Percentiles rank a stretch among this genome's conserved stretches.
These are phyloP conservation scores for Napeogenes inachia DNA, from an alignment of 2,888 invertebrate genomes.

Conservation along the genomic window DNA sequence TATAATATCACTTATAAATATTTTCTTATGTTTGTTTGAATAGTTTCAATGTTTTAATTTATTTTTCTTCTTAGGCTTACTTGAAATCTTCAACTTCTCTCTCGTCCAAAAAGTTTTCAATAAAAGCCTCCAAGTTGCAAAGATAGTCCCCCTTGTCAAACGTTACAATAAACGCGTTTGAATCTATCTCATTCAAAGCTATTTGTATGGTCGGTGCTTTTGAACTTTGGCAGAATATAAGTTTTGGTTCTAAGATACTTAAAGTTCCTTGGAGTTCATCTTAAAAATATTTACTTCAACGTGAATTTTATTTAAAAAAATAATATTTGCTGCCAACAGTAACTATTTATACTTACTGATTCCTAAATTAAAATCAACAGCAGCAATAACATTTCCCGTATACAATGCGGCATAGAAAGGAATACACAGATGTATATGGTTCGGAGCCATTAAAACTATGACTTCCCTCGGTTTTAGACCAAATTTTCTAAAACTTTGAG, in stretches of 20 bases:
- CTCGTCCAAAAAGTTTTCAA: slow-evolving; percentile 37
- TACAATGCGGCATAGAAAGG: slow-evolving; percentile 66
- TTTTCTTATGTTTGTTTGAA: too few relatives aligned
- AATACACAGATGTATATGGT: slow-evolving; percentile 57
- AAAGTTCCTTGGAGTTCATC: slow-evolving; percentile 45
- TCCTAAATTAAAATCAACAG: slow-evolving; percentile 44
- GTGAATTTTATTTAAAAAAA: neutral
- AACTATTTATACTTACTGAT: slow-evolving; percentile 42
- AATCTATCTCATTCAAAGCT: slow-evolving; percentile 41
- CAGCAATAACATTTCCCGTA: slow-evolving; percentile 55
- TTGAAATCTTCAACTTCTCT: slow-evolving; percentile 38
- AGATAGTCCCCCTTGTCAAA: slow-evolving; percentile 47
- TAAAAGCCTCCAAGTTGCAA: slow-evolving; percentile 40
- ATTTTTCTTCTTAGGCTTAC: slow-evolving; percentile 32
- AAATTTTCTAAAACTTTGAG: slow-evolving; percentile 47
- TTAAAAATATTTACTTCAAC: slow-evolving; percentile 30
- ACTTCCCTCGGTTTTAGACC: slow-evolving; percentile 61
- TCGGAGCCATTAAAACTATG: slow-evolving; percentile 63
- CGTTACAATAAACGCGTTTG: slow-evolving; percentile 41
- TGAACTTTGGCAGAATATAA: slow-evolving; percentile 49
- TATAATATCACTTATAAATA: too few relatives aligned
- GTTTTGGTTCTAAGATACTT: slow-evolving; percentile 39
- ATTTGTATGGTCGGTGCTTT: slow-evolving; percentile 42
- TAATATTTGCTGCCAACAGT: neutral
- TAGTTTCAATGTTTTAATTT: neutral